phyloP scores from a whole-genome alignment of 2,797 vertebrate species.

The Heteromormyrus szaboi region DNA sequence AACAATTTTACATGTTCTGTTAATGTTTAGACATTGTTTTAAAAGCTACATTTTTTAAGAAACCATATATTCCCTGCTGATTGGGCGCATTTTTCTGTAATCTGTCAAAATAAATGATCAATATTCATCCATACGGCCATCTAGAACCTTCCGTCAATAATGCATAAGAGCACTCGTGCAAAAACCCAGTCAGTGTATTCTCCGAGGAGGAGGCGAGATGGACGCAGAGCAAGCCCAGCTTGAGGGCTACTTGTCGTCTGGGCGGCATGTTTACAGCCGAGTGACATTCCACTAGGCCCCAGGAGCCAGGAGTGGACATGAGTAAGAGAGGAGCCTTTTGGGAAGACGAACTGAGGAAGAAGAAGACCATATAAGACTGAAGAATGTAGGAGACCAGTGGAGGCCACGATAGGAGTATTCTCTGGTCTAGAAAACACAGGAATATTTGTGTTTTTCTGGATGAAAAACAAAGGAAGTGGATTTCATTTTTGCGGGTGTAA shows the following conservation, averaged over 20 bases:
- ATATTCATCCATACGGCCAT: not conserved
- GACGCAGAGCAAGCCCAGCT: not conserved
- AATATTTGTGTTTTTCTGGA: not conserved
- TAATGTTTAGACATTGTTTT: not conserved
- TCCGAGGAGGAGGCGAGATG: not conserved
- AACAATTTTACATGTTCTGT: not conserved
- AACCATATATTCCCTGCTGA: not conserved
- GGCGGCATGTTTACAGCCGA: slow-evolving; percentile 16
- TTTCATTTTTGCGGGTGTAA: not conserved
- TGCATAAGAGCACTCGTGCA: not conserved
- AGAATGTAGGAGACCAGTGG: not conserved
- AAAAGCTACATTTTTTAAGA: not conserved
- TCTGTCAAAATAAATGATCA: not conserved
- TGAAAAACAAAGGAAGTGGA: not conserved
- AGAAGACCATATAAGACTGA: not conserved
- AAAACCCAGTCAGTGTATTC: not conserved
- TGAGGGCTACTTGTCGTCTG: not conserved
- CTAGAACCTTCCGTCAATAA: slow-evolving; percentile 2
- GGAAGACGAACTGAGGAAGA: not conserved
- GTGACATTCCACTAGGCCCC: not conserved
- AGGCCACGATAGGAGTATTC: not conserved
- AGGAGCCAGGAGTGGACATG: not conserved
- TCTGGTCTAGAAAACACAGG: not conserved
- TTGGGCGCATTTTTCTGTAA: not conserved
- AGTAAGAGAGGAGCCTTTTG: not conserved